Evolutionary conservation across 2,797 vertebrate species (phyloP).

Genomic region (Pristis pectinata): DNA sequence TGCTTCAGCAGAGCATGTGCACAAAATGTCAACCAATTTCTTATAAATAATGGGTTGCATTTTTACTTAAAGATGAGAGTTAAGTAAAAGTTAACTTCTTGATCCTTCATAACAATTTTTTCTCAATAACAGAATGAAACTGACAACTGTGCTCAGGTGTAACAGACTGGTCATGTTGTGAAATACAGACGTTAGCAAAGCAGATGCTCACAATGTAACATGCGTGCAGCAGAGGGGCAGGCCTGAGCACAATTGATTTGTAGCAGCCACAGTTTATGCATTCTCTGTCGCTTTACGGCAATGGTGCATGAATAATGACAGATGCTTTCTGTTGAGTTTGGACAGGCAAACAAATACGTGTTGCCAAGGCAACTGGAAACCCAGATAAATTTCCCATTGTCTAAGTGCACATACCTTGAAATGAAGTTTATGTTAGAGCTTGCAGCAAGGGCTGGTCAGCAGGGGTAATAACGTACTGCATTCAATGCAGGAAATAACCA

Average conservation of each 20-base stretch:
- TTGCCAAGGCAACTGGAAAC: not conserved
- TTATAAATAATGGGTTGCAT: not conserved
- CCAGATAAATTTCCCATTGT: constrained; percentile 26
- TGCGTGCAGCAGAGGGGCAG: not conserved
- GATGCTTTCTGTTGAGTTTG: constrained; percentile 28
- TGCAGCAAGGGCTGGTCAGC: not conserved
- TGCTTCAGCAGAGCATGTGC: not conserved
- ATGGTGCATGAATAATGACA: constrained; percentile 32
- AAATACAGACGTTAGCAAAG: not conserved
- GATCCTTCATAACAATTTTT: not conserved
- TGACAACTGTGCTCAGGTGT: not conserved
- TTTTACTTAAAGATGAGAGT: not conserved
- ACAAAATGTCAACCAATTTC: not conserved
- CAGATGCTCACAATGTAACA: not conserved
- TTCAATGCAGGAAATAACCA: not conserved
- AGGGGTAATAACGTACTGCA: not conserved
- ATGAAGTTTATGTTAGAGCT: constrained; percentile 28
- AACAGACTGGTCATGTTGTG: not conserved
- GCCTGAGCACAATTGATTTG: constrained; percentile 17
- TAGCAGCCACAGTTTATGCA: constrained; percentile 8
- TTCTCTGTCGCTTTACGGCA: constrained; percentile 2
- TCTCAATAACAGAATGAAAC: not conserved
- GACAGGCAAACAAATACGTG: constrained; percentile 33
- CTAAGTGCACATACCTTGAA: constrained; percentile 31
- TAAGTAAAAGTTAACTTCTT: not conserved